A percentile compares a stretch with the other conserved stretches of the same genome.
phyloP scores from a whole-genome alignment of 2,888 invertebrate genomes.

The Baccha elongata region DNA sequence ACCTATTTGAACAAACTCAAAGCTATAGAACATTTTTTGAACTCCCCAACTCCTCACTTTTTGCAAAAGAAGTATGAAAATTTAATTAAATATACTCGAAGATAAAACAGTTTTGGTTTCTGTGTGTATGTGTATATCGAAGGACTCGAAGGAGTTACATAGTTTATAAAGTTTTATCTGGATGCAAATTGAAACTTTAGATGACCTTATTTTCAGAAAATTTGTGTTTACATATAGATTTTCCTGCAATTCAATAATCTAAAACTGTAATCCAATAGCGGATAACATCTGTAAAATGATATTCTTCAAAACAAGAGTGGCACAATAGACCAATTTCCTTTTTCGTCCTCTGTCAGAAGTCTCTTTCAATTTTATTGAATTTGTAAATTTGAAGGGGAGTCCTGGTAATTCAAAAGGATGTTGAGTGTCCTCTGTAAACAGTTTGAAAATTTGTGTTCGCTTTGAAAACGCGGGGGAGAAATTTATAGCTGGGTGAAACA shows the following conservation, averaged over 20 bases:
- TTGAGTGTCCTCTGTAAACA: background rate
- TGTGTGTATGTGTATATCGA: background rate
- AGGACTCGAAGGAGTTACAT: background rate
- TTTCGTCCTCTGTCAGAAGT: background rate
- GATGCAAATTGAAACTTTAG: constrained; percentile 30
- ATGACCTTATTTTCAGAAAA: constrained; percentile 7
- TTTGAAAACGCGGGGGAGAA: no score
- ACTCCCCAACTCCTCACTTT: background rate
- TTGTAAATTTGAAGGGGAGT: constrained; percentile 16
- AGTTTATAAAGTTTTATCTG: background rate
- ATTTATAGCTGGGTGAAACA: constrained; percentile 4
- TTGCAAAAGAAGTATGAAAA: constrained; percentile 56
- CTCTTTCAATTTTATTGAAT: constrained; percentile 34
- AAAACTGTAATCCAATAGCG: constrained; percentile 32
- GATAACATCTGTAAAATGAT: constrained; percentile 24
- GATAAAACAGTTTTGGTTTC: constrained; percentile 1
- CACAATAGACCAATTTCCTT: constrained; percentile 39
- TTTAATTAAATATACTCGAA: constrained; percentile 46
- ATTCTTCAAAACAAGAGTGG: constrained; percentile 9
- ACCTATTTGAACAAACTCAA: background rate
- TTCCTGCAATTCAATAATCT: constrained; percentile 29
- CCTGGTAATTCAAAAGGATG: constrained; percentile 1
- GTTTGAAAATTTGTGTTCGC: background rate
- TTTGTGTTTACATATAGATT: background rate
- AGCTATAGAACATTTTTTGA: constrained; percentile 9